Conservation (phyloP, 1,140 invertebrate genomes). For the Portunus trituberculatus region DNA sequence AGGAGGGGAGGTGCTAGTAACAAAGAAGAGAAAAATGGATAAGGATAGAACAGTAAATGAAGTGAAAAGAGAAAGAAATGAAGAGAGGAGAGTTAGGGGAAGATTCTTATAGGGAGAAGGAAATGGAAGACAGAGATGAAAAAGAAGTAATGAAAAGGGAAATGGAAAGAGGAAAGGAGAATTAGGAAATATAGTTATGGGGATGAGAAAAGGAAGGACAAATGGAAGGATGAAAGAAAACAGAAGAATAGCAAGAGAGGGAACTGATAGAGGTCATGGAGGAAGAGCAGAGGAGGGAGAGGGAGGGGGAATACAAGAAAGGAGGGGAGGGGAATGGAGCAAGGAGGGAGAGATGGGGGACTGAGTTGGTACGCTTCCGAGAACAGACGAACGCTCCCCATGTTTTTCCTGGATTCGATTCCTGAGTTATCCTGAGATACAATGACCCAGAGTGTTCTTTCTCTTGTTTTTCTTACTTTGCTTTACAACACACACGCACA, state of each 20-base stretch:
- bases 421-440: too few species aligned
- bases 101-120: background rate
- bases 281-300: background rate
- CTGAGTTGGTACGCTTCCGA: background rate
- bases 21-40: background rate
- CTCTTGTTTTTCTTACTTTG: too few species aligned
- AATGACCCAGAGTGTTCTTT: too few species aligned
- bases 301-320: background rate
- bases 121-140: background rate
- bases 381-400: background rate
- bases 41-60: background rate
- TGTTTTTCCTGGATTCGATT: too few species aligned
- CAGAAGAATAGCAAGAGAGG: background rate
- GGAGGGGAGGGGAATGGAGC: background rate
- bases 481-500: too few species aligned
- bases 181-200: background rate
- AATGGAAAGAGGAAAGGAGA: background rate
- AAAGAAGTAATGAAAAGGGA: background rate
- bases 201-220: background rate
- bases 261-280: background rate
- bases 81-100: background rate
- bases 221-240: background rate
- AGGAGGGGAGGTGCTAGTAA: background rate
- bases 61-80: background rate
- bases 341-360: background rate